These are phyloP conservation scores for Oppia nitens DNA, from an alignment of 1,140 invertebrate genomes.

Conservation along the genomic window DNA sequence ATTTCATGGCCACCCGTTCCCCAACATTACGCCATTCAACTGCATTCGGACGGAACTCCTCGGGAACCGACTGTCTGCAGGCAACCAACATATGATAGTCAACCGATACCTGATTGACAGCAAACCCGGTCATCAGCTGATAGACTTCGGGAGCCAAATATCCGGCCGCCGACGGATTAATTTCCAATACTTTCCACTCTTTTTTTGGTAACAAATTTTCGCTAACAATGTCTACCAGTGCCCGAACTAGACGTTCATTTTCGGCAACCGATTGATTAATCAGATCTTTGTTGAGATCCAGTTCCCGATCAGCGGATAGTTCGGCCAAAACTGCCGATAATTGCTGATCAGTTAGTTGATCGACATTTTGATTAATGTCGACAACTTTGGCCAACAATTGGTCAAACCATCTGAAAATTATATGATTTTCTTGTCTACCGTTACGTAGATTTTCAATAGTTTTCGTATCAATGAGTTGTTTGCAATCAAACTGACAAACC, in stretches of 20 bases:
- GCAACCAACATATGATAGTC: slow-evolving; percentile 27
- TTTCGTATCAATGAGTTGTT: too few relatives aligned
- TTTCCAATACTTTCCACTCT: slow-evolving; percentile 11
- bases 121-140: slow-evolving; percentile 19
- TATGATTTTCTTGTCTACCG: too few relatives aligned
- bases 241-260: slow-evolving; percentile 12
- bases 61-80: neutral
- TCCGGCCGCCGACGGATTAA: neutral
- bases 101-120: slow-evolving; percentile 29
- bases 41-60: neutral
- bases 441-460: too few relatives aligned
- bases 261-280: too few relatives aligned
- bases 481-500: too few relatives aligned
- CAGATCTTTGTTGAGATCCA: too few relatives aligned
- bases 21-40: neutral
- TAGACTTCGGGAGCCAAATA: neutral
- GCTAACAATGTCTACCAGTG: slow-evolving; percentile 16
- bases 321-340: too few relatives aligned
- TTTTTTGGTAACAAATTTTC: slow-evolving; percentile 14
- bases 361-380: too few relatives aligned
- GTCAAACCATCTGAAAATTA: too few relatives aligned
- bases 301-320: too few relatives aligned
- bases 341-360: too few relatives aligned
- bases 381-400: too few relatives aligned
- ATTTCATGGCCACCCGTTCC: neutral